A percentile compares a stretch with the other conserved stretches of the same genome.
Evolutionary conservation across 2,113 vertebrate species (phyloP).

Genomic region (Puma concolor): DNA sequence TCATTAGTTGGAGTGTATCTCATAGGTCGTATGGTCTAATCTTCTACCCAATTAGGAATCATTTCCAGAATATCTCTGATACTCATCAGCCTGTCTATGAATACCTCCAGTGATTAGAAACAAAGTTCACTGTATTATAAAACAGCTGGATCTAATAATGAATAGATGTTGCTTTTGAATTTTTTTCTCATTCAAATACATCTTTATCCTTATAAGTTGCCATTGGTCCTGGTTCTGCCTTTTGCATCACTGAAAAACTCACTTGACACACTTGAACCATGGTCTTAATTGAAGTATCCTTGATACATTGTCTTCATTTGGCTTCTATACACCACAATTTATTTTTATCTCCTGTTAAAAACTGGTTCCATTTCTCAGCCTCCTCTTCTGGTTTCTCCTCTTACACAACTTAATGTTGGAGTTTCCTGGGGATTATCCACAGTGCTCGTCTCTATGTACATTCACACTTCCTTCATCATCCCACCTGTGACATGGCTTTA

Average conservation of each 20-base stretch:
- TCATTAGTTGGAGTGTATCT: neutral
- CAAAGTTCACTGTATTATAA: neutral
- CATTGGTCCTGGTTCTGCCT: neutral
- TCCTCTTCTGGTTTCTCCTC: neutral
- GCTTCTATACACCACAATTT: neutral
- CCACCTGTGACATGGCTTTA: neutral
- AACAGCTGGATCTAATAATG: neutral
- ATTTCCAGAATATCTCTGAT: neutral
- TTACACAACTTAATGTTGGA: neutral
- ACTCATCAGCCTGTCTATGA: neutral
- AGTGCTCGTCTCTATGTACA: neutral
- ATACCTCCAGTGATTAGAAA: constrained; percentile 20
- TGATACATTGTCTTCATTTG: neutral
- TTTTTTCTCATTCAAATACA: neutral
- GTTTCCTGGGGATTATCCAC: neutral
- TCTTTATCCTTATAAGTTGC: neutral
- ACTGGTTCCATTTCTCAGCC: neutral
- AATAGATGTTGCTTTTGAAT: neutral
- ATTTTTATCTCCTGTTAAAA: neutral
- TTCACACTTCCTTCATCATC: neutral
- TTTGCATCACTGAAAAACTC: neutral
- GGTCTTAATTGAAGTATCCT: neutral
- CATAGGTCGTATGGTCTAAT: neutral
- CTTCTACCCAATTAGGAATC: neutral
- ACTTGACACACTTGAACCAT: neutral